Base-by-base conservation (phyloP, 2,888 invertebrate species). In the Drymonia ruficornis region DNA sequence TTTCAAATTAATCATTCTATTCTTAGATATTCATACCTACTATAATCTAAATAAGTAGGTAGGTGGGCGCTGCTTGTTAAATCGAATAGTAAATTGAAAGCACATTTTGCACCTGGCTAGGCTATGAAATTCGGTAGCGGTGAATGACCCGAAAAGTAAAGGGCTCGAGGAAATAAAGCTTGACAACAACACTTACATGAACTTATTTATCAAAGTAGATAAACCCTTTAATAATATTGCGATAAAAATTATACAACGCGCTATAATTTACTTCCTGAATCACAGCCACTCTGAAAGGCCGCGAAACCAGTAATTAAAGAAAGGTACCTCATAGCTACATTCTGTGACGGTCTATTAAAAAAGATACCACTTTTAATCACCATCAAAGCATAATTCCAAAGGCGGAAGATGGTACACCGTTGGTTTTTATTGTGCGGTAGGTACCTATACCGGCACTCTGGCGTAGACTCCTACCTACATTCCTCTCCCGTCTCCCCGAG, bases 71-170 rank as follows among this genome's bases (percentile, higher is more conserved):
- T 9, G 8, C 9, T 44, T 13, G 13, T 23, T 23, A 9, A 40
- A 40, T 2, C 40, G 16, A 16, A 40, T 16, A 40, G 40, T 16
- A 8, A 16, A 16, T 40, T 40, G 40, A 40, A 40, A 40, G 40
- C 40, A 40, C 16, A 40, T 16, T 40, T 8, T 40, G 16, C 16
- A 9, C 16, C 16, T 40, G 16, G 16, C 40, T 40, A 40, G 40
- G 40, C n/a, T 16, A 40, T 40, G 40, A 40, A 40, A 44, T 44
- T 44, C 23, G n/a, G 23, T 52, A 52, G 46, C 54, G 66, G 69
- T 63, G 51, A 69, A 63, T 59, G 67, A 61, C 63, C 55, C 57
- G 15, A 65, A 65, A 69, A 69, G 69, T 69, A 69, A 65, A 67
- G 59, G 69, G 67, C 50, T 61, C 52, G 29, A 65, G 69, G 67